phyloP scores from a whole-genome alignment of 2,113 vertebrate species.

The Pseudorasbora parva region DNA sequence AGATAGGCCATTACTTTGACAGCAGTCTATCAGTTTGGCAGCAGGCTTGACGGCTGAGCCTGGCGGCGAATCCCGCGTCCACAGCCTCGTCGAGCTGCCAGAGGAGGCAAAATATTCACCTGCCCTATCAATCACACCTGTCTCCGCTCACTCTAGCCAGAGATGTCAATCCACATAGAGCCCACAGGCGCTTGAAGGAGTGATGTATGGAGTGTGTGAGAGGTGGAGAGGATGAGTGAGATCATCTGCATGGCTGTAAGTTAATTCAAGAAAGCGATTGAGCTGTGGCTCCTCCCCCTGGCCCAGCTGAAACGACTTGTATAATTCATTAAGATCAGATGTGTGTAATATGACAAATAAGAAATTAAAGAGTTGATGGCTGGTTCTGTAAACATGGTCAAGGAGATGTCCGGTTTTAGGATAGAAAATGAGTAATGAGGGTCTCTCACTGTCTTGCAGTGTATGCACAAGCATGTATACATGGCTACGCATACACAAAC shows the following conservation, averaged over 20 bases:
- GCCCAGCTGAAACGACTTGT: constrained; percentile 70
- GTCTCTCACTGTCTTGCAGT: constrained; percentile 67
- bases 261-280: constrained; percentile 20
- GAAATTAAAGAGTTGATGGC: constrained; percentile 67
- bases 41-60: constrained; percentile 47
- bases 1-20: constrained; percentile 62
- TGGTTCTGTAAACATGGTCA: constrained; percentile 73
- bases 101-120: constrained; percentile 67
- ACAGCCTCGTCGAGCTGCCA: constrained; percentile 64
- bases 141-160: constrained; percentile 46
- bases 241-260: constrained; percentile 15
- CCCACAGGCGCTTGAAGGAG: neutral
- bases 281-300: constrained; percentile 23
- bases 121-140: constrained; percentile 69
- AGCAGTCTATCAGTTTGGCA: constrained; percentile 56
- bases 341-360: constrained; percentile 71
- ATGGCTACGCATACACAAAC: constrained; percentile 6
- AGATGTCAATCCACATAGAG: constrained; percentile 15
- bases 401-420: constrained; percentile 74
- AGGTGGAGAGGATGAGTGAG: constrained; percentile 6
- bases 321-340: constrained; percentile 77
- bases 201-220: constrained; percentile 30
- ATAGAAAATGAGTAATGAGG: constrained; percentile 72
- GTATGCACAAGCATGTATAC: constrained; percentile 57
- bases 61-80: constrained; percentile 27